Percentiles rank a stretch among this genome's conserved stretches.
Conservation (phyloP, 2,888 invertebrate genomes). For the Sesamia inferens region DNA sequence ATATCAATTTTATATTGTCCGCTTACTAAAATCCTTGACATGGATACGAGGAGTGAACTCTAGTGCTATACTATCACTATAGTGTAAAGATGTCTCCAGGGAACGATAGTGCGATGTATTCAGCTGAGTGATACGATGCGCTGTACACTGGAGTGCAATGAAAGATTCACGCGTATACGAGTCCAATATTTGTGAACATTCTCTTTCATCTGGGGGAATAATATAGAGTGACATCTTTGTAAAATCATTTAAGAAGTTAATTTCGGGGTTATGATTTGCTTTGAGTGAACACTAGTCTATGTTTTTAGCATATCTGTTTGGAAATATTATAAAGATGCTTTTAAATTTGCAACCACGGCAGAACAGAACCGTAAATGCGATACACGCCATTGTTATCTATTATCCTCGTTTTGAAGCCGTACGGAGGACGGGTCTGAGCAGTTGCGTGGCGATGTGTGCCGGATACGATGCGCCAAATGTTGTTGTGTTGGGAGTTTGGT, state of each 20-base stretch:
- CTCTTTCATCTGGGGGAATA: constrained; percentile 11
- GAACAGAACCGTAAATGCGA: no score
- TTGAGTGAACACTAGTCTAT: background rate
- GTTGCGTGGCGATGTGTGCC: no score
- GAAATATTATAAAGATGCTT: background rate
- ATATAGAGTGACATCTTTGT: background rate
- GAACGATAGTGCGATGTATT: constrained; percentile 23
- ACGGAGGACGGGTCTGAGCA: no score
- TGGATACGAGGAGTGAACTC: background rate
- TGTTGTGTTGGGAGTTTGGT: no score
- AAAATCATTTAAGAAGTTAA: background rate
- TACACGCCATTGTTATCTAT: no score
- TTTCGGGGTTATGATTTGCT: background rate
- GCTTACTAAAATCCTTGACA: constrained; percentile 45
- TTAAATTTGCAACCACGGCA: background rate
- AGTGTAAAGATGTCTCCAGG: constrained; percentile 4
- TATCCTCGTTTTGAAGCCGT: no score
- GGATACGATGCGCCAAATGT: no score
- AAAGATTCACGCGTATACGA: constrained; percentile 39
- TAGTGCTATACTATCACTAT: background rate
- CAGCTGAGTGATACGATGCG: constrained; percentile 41
- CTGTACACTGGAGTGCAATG: constrained; percentile 23
- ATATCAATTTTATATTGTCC: constrained; percentile 26
- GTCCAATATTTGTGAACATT: constrained; percentile 22
- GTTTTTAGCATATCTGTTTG: background rate